A percentile compares a stretch with the other conserved stretches of the same genome.
Evolutionary conservation across 2,797 vertebrate species (phyloP).

Genomic region (Chelidonichthys spinosus): DNA sequence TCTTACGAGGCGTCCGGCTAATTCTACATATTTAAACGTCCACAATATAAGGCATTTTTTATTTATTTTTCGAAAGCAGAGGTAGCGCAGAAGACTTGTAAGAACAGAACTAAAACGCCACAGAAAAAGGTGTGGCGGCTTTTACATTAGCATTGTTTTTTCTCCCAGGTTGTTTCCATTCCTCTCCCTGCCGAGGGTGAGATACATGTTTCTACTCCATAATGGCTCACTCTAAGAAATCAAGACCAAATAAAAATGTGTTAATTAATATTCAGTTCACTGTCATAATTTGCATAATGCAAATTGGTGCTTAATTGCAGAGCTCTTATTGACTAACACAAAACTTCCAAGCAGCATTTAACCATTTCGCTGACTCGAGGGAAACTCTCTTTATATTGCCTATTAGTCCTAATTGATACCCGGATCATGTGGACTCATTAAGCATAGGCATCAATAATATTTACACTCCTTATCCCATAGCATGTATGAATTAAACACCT

Average conservation of each 20-base stretch:
- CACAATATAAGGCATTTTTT: no score
- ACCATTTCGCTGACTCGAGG: constrained; percentile 46
- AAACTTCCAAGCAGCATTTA: constrained; percentile 35
- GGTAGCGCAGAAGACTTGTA: not conserved
- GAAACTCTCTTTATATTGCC: constrained; percentile 28
- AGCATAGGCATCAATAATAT: constrained; percentile 54
- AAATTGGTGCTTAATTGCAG: constrained; percentile 21
- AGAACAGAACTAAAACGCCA: not conserved
- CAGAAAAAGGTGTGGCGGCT: not conserved
- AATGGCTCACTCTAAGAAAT: not conserved
- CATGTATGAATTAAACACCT: constrained; percentile 17
- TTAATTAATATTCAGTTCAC: constrained; percentile 25
- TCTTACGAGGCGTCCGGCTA: rapidly evolving
- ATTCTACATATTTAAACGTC: not conserved
- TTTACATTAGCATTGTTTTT: not conserved
- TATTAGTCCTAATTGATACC: constrained; percentile 58
- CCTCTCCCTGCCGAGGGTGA: not conserved
- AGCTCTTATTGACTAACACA: constrained; percentile 14
- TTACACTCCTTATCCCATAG: constrained; percentile 28
- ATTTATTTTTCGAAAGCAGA: not conserved
- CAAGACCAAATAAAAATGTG: not conserved
- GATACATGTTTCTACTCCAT: not conserved
- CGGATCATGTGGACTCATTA: constrained; percentile 59
- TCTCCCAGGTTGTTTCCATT: not conserved
- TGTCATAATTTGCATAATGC: constrained; percentile 28